A percentile compares a stretch with the other conserved stretches of the same genome.
These are phyloP conservation scores for Echinarachnius parma DNA, from an alignment of 53 echinoderm and acorn worm species.

Conservation along the genomic window DNA sequence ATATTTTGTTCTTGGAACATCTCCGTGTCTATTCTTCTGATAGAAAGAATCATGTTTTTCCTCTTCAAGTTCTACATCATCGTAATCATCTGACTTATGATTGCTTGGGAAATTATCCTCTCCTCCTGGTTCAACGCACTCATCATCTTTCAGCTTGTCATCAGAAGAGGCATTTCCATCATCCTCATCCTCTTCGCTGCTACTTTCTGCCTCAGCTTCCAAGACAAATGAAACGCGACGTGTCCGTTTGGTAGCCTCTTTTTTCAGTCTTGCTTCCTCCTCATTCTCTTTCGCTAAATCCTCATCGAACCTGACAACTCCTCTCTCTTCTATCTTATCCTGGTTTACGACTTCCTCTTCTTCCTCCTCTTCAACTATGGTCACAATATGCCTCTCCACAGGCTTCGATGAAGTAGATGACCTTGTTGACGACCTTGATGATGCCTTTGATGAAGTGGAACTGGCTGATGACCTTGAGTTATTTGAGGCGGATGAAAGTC, in stretches of 20 bases:
- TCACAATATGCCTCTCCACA: slow-evolving; percentile 30
- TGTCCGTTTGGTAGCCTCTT: slow-evolving; percentile 14
- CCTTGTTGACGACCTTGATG: slow-evolving; percentile 41
- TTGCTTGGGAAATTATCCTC: slow-evolving; percentile 21
- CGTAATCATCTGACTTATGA: slow-evolving; percentile 8
- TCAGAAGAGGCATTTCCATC: slow-evolving; percentile 1
- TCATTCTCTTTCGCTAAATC: slow-evolving; percentile 11
- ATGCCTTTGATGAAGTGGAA: background rate
- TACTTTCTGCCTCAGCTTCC: slow-evolving; percentile 32
- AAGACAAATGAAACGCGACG: slow-evolving; percentile 48
- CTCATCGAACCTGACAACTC: slow-evolving; percentile 20
- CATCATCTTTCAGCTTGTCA: background rate
- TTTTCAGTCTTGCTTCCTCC: slow-evolving; percentile 26
- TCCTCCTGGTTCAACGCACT: background rate
- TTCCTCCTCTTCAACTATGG: slow-evolving; percentile 31
- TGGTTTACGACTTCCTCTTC: slow-evolving; percentile 29
- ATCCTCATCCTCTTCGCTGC: slow-evolving; percentile 3
- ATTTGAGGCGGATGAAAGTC: slow-evolving; percentile 8
- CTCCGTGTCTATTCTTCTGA: too few relatives aligned
- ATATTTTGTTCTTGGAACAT: slow-evolving; percentile 9
- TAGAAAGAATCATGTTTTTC: background rate
- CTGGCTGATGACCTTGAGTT: slow-evolving; percentile 22
- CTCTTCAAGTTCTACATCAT: background rate
- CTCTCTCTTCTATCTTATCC: slow-evolving; percentile 23
- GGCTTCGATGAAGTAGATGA: slow-evolving; percentile 33